Evolutionary conservation across 1,140 invertebrate species (phyloP).

Genomic region (Harpegnathos saltator): DNA sequence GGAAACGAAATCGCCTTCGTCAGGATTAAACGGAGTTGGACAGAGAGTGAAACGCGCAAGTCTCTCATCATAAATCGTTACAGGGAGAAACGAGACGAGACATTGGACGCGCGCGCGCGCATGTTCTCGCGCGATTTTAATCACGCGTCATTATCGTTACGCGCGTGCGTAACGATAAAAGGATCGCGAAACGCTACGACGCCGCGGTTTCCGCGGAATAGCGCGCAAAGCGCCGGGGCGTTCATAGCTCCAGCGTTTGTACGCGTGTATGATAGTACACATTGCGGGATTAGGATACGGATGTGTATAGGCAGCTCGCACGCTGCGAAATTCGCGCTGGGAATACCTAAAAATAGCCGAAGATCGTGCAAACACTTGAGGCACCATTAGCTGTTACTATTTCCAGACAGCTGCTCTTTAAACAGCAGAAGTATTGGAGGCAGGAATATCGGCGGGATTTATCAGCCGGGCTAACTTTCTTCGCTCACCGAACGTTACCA

Average conservation of each 20-base stretch:
- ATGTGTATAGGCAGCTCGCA: conserved; percentile 34
- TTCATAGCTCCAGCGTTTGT: too few relatives aligned
- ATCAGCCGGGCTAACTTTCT: conserved; percentile 52
- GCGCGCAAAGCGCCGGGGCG: not conserved
- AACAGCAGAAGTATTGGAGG: conserved; percentile 63
- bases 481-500: conserved; percentile 45
- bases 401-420: conserved; percentile 75
- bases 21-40: conserved; percentile 18
- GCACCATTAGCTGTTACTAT: conserved; percentile 77
- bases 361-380: conserved; percentile 73
- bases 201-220: not conserved
- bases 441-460: conserved; percentile 65
- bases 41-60: not conserved
- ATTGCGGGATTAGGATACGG: not conserved
- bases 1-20: conserved; percentile 10
- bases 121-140: not conserved
- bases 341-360: conserved; percentile 72
- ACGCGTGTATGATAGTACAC: not conserved
- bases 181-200: not conserved
- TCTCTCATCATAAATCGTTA: not conserved
- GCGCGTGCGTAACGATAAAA: too few relatives aligned
- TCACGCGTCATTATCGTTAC: not conserved
- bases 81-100: not conserved
- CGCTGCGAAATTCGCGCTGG: conserved; percentile 31
- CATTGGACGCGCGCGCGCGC: too few relatives aligned